Conservation (phyloP, 1,140 invertebrate genomes). For the Doryteuthis pealeii region DNA sequence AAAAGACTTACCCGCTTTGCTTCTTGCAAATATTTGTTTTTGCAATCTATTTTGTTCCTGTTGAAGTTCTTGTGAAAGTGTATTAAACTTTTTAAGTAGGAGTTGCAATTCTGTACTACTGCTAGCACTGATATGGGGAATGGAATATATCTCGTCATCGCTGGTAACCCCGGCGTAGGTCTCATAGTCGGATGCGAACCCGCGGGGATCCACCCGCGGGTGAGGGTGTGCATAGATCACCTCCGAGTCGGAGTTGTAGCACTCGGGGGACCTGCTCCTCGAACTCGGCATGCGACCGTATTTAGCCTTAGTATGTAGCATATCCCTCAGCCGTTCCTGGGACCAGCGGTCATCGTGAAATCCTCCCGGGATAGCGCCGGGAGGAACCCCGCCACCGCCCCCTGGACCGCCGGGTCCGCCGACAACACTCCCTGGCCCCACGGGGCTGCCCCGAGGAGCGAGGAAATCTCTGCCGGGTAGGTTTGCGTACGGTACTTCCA, state of each 20-base stretch:
- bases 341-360: slow-evolving; percentile 38
- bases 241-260: slow-evolving; percentile 81
- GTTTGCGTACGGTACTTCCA: slow-evolving; percentile 9
- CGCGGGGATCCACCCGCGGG: slow-evolving; percentile 63
- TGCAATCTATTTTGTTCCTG: slow-evolving; percentile 58
- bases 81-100: slow-evolving; percentile 73
- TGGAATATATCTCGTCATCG: slow-evolving; percentile 53
- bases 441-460: neutral
- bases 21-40: slow-evolving; percentile 53
- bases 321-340: slow-evolving; percentile 47
- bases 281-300: slow-evolving; percentile 40
- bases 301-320: slow-evolving; percentile 51
- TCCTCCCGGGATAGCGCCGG: slow-evolving; percentile 22
- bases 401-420: slow-evolving; percentile 21
- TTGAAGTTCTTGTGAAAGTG: slow-evolving; percentile 58
- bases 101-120: slow-evolving; percentile 58
- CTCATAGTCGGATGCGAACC: slow-evolving; percentile 53
- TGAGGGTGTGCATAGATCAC: slow-evolving; percentile 47
- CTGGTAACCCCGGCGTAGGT: slow-evolving; percentile 51
- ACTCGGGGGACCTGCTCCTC: slow-evolving; percentile 54
- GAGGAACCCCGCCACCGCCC: slow-evolving; percentile 16
- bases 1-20: slow-evolving; percentile 38
- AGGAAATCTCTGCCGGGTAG: neutral
- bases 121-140: slow-evolving; percentile 46
- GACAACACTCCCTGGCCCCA: slow-evolving; percentile 19